phyloP scores from a whole-genome alignment of 2,888 invertebrate genomes.

The Aproaerema taeniolella region DNA sequence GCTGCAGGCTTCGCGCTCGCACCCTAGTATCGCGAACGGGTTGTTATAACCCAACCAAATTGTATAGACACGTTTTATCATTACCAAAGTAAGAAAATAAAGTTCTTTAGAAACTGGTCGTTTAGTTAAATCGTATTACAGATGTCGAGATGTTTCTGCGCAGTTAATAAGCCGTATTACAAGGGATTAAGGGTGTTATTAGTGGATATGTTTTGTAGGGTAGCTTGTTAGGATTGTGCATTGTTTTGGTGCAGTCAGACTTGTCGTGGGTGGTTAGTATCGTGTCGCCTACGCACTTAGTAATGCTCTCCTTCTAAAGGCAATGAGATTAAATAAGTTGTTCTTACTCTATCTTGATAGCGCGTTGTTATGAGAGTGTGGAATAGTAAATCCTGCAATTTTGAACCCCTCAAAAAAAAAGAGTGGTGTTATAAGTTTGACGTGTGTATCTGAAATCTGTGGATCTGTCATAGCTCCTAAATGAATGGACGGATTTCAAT shows the following conservation, averaged over 20 bases:
- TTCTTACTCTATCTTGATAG: too few species aligned
- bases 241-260: neutral
- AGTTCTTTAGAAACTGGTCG: conserved; percentile 25
- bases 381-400: too few species aligned
- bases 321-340: conserved; percentile 3
- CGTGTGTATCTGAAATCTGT: too few species aligned
- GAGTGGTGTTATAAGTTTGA: too few species aligned
- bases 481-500: too few species aligned
- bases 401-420: too few species aligned
- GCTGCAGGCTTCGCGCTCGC: conserved; percentile 56
- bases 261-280: conserved; percentile 2
- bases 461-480: too few species aligned
- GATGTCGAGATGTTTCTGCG: conserved; percentile 5
- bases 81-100: conserved; percentile 19
- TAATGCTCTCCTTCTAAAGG: conserved; percentile 6
- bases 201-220: neutral
- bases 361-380: too few species aligned
- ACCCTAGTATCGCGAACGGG: conserved; percentile 37
- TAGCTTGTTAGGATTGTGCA: neutral
- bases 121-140: conserved; percentile 29
- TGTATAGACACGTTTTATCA: conserved; percentile 17
- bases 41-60: conserved; percentile 34
- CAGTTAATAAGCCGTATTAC: neutral
- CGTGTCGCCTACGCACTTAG: neutral
- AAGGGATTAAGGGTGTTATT: too few species aligned